A percentile compares a stretch with the other conserved stretches of the same genome.
Evolutionary conservation across 30 jellyfish, hydroid and myxozoan species (phyloP).

Genomic region (Hydra vulgaris): DNA sequence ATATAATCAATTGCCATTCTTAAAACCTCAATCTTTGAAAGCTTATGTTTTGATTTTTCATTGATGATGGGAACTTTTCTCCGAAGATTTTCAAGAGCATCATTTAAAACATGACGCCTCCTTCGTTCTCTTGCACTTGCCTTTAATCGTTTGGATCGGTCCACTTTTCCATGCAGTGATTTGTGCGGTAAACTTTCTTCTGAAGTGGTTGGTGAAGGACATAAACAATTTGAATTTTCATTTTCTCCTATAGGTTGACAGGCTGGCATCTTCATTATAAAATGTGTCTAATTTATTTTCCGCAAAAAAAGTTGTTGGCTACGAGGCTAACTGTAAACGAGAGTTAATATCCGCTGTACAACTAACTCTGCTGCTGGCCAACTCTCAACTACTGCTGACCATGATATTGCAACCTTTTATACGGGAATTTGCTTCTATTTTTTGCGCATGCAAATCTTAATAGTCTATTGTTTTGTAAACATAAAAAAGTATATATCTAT

Average conservation of each 20-base stretch:
- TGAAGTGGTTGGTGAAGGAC: neutral
- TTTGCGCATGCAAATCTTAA: slow-evolving; percentile 12
- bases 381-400: slow-evolving; percentile 15
- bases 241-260: slow-evolving; percentile 3
- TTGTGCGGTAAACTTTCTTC: neutral
- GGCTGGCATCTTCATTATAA: neutral
- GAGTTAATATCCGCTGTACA: neutral
- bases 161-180: slow-evolving; percentile 10
- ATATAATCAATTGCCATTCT: slow-evolving; percentile 88
- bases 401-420: slow-evolving; percentile 1
- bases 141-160: slow-evolving; percentile 52
- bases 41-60: slow-evolving; percentile 50
- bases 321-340: slow-evolving; percentile 2
- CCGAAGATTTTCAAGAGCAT: slow-evolving; percentile 68
- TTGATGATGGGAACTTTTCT: slow-evolving; percentile 58
- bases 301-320: neutral
- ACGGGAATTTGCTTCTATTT: slow-evolving; percentile 1
- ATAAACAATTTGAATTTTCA: neutral
- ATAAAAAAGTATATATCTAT: neutral
- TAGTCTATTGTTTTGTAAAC: neutral
- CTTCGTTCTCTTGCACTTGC: slow-evolving; percentile 96
- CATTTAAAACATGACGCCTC: slow-evolving; percentile 84
- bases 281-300: neutral
- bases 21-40: slow-evolving; percentile 78
- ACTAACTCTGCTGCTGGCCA: slow-evolving; percentile 15